Percentiles rank a stretch among this genome's conserved stretches.
phyloP scores from a whole-genome alignment of 2,797 vertebrate genomes.

The Ibycter americanus region DNA sequence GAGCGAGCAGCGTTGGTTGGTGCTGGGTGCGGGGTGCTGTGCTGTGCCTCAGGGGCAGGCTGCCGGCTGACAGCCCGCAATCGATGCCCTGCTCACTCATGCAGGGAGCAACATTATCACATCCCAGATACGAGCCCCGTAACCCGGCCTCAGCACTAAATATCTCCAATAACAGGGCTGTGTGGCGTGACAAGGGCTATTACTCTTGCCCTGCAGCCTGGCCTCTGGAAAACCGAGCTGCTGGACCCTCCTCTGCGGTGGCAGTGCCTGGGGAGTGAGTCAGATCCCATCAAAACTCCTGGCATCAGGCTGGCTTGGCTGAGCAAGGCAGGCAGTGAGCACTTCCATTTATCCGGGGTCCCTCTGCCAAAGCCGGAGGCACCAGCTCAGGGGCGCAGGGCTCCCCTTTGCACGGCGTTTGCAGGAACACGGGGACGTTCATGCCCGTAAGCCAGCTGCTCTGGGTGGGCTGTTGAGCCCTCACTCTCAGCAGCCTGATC shows the following conservation, averaged over 20 bases:
- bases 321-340: background rate
- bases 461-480: background rate
- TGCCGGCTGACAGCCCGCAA: background rate
- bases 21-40: background rate
- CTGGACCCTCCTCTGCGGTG: fast-evolving
- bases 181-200: constrained; percentile 1
- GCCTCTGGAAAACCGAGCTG: background rate
- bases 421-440: background rate
- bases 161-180: constrained; percentile 57
- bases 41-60: background rate
- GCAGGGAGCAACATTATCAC: background rate
- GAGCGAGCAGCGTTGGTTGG: no score
- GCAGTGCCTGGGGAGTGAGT: background rate
- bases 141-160: constrained; percentile 21
- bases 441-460: background rate
- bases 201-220: constrained; percentile 18
- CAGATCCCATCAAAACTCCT: fast-evolving
- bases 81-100: background rate
- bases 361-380: background rate
- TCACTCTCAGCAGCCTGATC: background rate
- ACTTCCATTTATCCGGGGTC: background rate
- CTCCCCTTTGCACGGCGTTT: background rate
- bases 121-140: fast-evolving
- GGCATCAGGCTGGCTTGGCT: background rate
- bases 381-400: background rate